These are phyloP conservation scores for Mesochorus sp. DNA, from an alignment of 2,888 invertebrate species.

Conservation along the genomic window DNA sequence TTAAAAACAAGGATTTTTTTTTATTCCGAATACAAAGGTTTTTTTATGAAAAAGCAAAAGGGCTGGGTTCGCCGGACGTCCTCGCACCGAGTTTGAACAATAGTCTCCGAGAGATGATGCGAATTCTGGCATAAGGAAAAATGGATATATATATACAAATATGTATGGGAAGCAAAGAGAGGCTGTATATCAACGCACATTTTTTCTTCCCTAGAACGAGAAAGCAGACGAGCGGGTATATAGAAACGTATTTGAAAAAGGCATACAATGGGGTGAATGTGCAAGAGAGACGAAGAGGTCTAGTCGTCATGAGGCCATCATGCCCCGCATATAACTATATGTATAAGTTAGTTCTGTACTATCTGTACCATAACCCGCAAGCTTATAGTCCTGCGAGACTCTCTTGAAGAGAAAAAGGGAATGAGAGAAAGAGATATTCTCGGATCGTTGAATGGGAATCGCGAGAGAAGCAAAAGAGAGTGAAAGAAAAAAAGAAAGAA, in stretches of 20 bases:
- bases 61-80: neutral
- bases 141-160: neutral
- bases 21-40: too few species aligned
- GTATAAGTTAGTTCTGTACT: neutral
- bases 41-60: neutral
- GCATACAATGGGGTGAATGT: constrained; percentile 7
- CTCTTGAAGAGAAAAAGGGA: neutral
- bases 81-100: constrained; percentile 1
- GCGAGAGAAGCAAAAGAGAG: too few species aligned
- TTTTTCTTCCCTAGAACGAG: constrained; percentile 1
- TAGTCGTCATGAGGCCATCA: neutral
- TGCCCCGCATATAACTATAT: neutral
- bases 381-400: constrained; percentile 18
- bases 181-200: constrained; percentile 10
- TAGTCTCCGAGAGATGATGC: neutral
- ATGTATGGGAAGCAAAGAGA: neutral
- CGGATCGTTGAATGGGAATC: constrained; percentile 55
- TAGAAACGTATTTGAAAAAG: neutral
- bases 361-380: constrained; percentile 21
- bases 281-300: constrained; percentile 5
- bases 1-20: too few species aligned
- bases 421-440: constrained; percentile 26
- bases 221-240: neutral
- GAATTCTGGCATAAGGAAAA: neutral
- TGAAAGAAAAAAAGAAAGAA: too few species aligned